phyloP scores from a whole-genome alignment of 2,113 vertebrate genomes.

The Gobiocypris rarus region DNA sequence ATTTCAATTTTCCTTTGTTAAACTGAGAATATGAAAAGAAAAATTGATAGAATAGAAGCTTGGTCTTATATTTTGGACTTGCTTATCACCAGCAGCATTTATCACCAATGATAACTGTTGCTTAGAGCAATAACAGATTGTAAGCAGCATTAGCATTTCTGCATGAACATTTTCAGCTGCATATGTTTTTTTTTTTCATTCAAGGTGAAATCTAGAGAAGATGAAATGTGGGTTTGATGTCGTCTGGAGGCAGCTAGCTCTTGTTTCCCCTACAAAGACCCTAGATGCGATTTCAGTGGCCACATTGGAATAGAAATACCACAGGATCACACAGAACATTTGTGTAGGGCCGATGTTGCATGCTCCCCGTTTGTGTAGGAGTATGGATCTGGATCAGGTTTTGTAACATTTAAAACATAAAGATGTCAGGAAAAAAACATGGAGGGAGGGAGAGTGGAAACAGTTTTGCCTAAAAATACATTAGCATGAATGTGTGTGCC shows the following conservation, averaged over 20 bases:
- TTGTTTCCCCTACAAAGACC: slow-evolving; percentile 2
- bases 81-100: background rate
- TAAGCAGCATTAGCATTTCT: slow-evolving; percentile 4
- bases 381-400: slow-evolving; percentile 33
- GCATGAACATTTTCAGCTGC: background rate
- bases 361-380: background rate
- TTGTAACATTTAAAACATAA: slow-evolving; percentile 22
- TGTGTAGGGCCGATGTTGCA: background rate
- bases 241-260: slow-evolving; percentile 4
- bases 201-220: background rate
- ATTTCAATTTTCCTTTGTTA: background rate
- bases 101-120: slow-evolving; percentile 1
- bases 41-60: background rate
- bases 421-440: slow-evolving; percentile 56
- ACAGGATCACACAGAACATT: slow-evolving; percentile 8
- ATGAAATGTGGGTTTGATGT: slow-evolving; percentile 14
- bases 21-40: background rate
- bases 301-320: slow-evolving; percentile 27
- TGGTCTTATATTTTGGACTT: background rate
- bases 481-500: slow-evolving; percentile 6
- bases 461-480: background rate
- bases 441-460: slow-evolving; percentile 16
- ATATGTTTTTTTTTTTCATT: background rate
- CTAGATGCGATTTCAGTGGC: slow-evolving; percentile 35
- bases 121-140: background rate